Evolutionary conservation across 2,113 vertebrate genomes (phyloP).

Genomic region (Trachemys scripta): DNA sequence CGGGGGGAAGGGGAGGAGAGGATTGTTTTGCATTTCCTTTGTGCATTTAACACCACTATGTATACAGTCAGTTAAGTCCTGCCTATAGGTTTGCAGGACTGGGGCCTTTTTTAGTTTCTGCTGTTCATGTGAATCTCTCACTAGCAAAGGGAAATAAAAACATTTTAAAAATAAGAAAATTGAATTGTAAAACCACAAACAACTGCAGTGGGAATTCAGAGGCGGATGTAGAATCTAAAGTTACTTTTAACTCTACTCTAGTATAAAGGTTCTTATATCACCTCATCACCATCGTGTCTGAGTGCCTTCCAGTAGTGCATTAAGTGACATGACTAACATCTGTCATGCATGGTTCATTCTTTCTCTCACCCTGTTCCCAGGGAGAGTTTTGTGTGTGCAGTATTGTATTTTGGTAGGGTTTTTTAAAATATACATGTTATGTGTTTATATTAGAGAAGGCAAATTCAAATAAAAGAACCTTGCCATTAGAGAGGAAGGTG

Average conservation of each 20-base stretch:
- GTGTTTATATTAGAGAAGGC: background rate
- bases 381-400: background rate
- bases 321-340: background rate
- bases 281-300: background rate
- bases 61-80: fast-evolving
- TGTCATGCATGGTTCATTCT: background rate
- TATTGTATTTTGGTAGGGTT: background rate
- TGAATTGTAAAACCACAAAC: background rate
- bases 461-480: background rate
- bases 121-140: background rate
- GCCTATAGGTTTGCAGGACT: background rate
- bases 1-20: background rate
- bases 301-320: background rate
- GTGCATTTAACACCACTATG: background rate
- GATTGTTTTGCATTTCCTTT: background rate
- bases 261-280: background rate
- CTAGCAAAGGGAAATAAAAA: background rate
- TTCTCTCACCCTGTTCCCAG: background rate
- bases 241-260: background rate
- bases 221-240: background rate
- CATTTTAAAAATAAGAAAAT: background rate
- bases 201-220: background rate
- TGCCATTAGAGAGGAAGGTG: background rate
- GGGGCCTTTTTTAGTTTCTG: background rate
- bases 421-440: background rate